Percentiles rank a stretch among this genome's conserved stretches.
Conservation (phyloP, 2,888 invertebrate genomes). For the Dryobota labecula region DNA sequence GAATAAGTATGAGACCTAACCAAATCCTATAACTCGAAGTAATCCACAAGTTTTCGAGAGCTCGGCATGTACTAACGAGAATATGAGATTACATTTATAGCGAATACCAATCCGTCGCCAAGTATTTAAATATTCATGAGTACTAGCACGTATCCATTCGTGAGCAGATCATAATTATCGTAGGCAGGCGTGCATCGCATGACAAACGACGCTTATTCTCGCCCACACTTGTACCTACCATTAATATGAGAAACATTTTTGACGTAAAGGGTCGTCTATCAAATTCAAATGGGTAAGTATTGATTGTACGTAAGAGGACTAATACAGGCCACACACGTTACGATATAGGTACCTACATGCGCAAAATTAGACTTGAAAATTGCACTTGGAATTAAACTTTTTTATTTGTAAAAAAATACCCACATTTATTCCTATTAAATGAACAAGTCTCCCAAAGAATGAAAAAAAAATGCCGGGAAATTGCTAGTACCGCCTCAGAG, state of each 20-base stretch:
- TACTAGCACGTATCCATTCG: conserved; percentile 35
- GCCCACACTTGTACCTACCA: not conserved
- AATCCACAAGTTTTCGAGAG: conserved; percentile 44
- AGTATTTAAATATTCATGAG: conserved; percentile 53
- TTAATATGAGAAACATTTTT: conserved; percentile 2
- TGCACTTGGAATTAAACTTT: too few relatives aligned
- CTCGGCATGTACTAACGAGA: conserved; percentile 25
- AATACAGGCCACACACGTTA: too few relatives aligned
- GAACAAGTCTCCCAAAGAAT: too few relatives aligned
- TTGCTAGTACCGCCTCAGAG: too few relatives aligned
- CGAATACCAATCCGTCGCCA: conserved; percentile 43
- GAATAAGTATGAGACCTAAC: conserved; percentile 9
- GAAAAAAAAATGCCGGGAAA: too few relatives aligned
- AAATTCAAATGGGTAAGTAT: conserved; percentile 11
- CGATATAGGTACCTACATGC: too few relatives aligned
- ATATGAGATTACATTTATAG: conserved; percentile 45
- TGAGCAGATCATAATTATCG: conserved; percentile 49
- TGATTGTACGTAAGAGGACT: conserved; percentile 7
- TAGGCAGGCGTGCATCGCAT: conserved; percentile 14
- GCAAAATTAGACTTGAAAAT: too few relatives aligned
- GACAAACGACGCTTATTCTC: conserved; percentile 25
- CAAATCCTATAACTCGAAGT: conserved; percentile 18
- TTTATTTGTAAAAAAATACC: too few relatives aligned
- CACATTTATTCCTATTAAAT: too few relatives aligned
- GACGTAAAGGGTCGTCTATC: conserved; percentile 15